A percentile compares a stretch with the other conserved stretches of the same genome.
These are phyloP conservation scores for Oncopeltus fasciatus DNA, from an alignment of 1,140 invertebrate genomes.

Conservation along the genomic window DNA sequence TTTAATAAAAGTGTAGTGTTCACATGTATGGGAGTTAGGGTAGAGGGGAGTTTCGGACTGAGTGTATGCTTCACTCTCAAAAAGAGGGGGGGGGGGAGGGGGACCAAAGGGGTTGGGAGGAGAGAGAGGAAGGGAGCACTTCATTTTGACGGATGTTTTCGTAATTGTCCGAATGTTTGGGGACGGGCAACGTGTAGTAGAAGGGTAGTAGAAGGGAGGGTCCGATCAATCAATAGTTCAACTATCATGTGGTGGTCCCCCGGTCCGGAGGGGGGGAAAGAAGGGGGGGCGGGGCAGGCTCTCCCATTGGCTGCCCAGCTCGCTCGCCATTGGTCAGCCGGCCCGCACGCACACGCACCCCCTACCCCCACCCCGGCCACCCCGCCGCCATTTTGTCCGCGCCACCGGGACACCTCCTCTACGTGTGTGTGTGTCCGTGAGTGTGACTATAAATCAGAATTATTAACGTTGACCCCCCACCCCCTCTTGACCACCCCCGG, in stretches of 20 bases:
- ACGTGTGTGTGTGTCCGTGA: no score
- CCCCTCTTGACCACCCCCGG: not conserved
- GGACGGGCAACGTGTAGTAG: no score
- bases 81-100: not conserved
- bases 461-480: constrained; percentile 12
- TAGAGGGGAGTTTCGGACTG: no score
- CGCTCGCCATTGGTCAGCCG: constrained; percentile 14
- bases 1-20: no score
- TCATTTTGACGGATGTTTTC: constrained; percentile 7
- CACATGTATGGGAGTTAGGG: no score
- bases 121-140: not conserved
- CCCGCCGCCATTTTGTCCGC: constrained; percentile 12
- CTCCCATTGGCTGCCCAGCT: not conserved
- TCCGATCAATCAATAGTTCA: constrained; percentile 18
- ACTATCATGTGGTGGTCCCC: constrained; percentile 9
- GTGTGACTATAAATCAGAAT: constrained; percentile 15
- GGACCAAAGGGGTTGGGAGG: not conserved
- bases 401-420: not conserved
- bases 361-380: not conserved
- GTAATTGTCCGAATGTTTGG: constrained; percentile 10
- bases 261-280: not conserved
- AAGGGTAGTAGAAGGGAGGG: not conserved
- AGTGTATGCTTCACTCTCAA: not conserved
- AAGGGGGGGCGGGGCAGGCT: not conserved
- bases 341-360: not conserved